phyloP scores from a whole-genome alignment of 2,113 vertebrate genomes.

The Morone saxatilis region DNA sequence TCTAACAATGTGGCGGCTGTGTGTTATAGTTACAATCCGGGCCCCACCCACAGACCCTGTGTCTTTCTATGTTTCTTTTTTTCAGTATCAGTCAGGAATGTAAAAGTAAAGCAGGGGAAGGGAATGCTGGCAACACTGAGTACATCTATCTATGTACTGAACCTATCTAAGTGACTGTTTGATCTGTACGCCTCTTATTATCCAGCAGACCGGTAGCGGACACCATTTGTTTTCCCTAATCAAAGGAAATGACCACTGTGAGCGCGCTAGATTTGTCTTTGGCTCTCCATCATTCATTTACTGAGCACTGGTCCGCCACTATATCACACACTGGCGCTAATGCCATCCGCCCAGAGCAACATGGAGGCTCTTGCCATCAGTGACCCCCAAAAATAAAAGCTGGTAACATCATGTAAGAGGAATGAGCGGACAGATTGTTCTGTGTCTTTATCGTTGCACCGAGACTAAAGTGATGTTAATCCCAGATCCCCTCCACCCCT shows the following conservation, averaged over 20 bases:
- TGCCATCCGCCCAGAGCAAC: neutral
- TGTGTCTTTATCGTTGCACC: neutral
- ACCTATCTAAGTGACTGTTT: neutral
- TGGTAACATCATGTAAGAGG: neutral
- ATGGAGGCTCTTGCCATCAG: neutral
- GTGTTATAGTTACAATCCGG: neutral
- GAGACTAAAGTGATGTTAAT: conserved; percentile 12
- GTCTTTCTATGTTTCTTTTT: neutral
- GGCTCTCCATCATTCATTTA: conserved; percentile 4
- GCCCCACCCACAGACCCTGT: neutral
- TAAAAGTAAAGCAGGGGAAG: neutral
- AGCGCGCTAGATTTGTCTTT: neutral
- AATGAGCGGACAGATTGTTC: conserved; percentile 2
- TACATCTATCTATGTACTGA: neutral
- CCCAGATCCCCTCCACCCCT: neutral
- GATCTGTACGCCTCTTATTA: neutral
- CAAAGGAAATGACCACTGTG: neutral
- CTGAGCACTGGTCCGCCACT: neutral
- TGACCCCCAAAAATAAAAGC: conserved; percentile 11
- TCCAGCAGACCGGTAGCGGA: neutral
- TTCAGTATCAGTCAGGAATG: neutral
- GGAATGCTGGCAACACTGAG: neutral
- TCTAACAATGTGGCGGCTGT: conserved; percentile 15
- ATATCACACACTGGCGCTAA: neutral
- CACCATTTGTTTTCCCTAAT: conserved; percentile 1